Conservation (phyloP, 1,140 invertebrate genomes). For the Sycophaga agraensis region DNA sequence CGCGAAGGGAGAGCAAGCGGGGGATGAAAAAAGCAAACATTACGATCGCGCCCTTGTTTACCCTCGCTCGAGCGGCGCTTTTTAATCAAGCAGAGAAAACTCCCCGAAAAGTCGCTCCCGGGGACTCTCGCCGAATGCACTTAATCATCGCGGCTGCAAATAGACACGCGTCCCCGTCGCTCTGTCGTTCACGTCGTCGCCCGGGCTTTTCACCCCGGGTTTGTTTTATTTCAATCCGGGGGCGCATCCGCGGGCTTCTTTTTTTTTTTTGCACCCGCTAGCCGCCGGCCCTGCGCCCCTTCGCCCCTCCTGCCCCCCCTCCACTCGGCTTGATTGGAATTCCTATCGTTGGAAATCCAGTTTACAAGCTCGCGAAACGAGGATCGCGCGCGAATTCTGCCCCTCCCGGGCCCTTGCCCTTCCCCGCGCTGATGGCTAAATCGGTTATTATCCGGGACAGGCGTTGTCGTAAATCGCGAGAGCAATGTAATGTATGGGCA, state of each 20-base stretch:
- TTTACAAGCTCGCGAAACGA: constrained; percentile 18
- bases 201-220: background rate
- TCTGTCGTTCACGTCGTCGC: constrained; percentile 3
- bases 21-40: no score
- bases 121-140: constrained; percentile 14
- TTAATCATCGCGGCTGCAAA: constrained; percentile 20
- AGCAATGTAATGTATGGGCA: constrained; percentile 1
- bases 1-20: no score
- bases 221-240: background rate
- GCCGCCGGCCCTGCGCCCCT: background rate
- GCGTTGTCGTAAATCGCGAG: background rate
- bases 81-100: constrained; percentile 21
- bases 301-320: constrained; percentile 1
- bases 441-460: constrained; percentile 7
- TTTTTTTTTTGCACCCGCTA: no score
- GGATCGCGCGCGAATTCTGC: background rate
- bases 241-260: no score
- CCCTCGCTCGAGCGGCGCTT: background rate
- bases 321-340: constrained; percentile 27
- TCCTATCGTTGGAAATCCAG: constrained; percentile 14
- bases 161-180: background rate
- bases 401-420: background rate
- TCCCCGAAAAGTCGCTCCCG: background rate
- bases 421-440: background rate
- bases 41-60: constrained; percentile 8